phyloP scores from a whole-genome alignment of 2,888 invertebrate genomes.

The Tetrapedia diversipes region DNA sequence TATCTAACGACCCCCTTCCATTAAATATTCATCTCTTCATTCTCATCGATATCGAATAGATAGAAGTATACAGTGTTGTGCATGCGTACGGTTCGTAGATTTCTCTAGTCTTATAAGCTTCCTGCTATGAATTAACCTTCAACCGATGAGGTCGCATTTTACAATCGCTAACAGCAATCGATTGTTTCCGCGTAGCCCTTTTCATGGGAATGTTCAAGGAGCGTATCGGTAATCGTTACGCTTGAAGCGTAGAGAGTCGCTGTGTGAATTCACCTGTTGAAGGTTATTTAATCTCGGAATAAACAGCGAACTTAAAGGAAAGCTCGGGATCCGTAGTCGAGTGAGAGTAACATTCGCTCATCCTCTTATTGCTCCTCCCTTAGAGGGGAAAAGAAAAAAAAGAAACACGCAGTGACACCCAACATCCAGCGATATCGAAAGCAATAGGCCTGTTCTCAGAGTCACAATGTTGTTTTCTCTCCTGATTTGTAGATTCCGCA shows the following conservation, averaged over 20 bases:
- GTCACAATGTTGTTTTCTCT: slow-evolving; percentile 75
- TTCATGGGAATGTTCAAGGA: too few relatives aligned
- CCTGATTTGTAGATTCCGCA: slow-evolving; percentile 83
- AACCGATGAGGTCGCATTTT: too few relatives aligned
- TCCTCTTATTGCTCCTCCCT: not conserved
- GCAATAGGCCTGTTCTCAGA: slow-evolving; percentile 41
- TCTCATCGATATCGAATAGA: not conserved
- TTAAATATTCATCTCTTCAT: slow-evolving; percentile 15
- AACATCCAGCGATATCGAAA: slow-evolving; percentile 11
- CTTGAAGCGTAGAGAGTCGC: too few relatives aligned
- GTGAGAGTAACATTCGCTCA: not conserved
- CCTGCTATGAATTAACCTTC: not conserved
- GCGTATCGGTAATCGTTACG: too few relatives aligned
- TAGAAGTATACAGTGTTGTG: not conserved
- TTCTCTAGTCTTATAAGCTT: not conserved
- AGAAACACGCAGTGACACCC: not conserved
- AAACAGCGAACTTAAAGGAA: too few relatives aligned
- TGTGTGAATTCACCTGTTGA: too few relatives aligned
- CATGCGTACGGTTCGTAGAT: slow-evolving; percentile 13
- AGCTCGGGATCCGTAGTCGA: not conserved
- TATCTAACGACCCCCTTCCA: slow-evolving; percentile 33
- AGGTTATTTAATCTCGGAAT: too few relatives aligned
- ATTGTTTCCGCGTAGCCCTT: too few relatives aligned
- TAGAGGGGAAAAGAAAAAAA: not conserved
- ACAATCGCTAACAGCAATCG: too few relatives aligned